A percentile compares a stretch with the other conserved stretches of the same genome.
These are phyloP conservation scores for Phenacoccus solenopsis DNA, from an alignment of 1,140 invertebrate genomes.

Conservation along the genomic window DNA sequence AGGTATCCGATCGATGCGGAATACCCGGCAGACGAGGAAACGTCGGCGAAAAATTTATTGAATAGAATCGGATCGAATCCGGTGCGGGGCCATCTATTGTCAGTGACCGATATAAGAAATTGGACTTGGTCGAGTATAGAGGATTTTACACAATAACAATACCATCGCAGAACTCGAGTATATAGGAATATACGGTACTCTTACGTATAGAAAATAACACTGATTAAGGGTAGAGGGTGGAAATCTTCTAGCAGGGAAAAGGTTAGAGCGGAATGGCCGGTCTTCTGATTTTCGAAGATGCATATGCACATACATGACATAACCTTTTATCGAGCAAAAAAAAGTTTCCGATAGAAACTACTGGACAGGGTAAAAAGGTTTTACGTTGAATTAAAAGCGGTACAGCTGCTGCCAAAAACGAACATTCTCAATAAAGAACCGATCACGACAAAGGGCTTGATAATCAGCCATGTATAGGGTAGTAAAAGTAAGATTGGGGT, in stretches of 20 bases:
- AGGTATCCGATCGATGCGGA: too few relatives aligned
- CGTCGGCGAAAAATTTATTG: not conserved
- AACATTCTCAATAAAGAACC: constrained; percentile 9
- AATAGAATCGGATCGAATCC: not conserved
- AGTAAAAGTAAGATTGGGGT: constrained; percentile 17
- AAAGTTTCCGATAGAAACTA: not conserved
- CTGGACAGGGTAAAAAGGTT: constrained; percentile 16
- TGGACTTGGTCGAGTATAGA: constrained; percentile 7
- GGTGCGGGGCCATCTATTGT: not conserved
- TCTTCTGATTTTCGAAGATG: not conserved
- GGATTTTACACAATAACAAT: not conserved
- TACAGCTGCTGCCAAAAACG: constrained; percentile 15
- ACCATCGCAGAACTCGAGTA: too few relatives aligned
- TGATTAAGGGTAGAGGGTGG: constrained; percentile 12
- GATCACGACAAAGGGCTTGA: constrained; percentile 15
- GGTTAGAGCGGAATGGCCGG: not conserved
- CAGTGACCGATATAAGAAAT: constrained; percentile 12
- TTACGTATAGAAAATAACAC: constrained; percentile 4
- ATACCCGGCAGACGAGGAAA: not conserved
- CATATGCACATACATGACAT: constrained; percentile 12
- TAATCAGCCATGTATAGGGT: constrained; percentile 16
- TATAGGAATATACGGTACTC: not conserved
- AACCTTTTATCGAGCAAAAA: constrained; percentile 14
- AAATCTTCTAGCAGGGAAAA: not conserved
- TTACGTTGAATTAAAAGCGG: constrained; percentile 14